These are phyloP conservation scores for Dugesia japonica DNA, from an alignment of 2,888 invertebrate species.

Conservation along the genomic window DNA sequence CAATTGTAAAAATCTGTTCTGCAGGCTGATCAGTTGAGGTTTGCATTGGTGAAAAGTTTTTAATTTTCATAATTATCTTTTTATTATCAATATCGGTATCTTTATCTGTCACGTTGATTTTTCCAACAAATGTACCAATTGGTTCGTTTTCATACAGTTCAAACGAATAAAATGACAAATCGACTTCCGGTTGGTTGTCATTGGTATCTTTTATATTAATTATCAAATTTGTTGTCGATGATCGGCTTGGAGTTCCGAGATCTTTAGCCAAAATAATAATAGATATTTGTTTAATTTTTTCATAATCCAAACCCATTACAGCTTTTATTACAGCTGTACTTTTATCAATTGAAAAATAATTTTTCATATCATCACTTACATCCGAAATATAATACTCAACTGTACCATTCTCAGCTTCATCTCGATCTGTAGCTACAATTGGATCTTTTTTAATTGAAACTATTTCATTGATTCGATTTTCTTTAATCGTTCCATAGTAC, in stretches of 20 bases:
- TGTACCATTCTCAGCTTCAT: slow-evolving; percentile 28
- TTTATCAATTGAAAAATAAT: slow-evolving; percentile 22
- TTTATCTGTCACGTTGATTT: slow-evolving; percentile 20
- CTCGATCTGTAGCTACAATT: slow-evolving; percentile 26
- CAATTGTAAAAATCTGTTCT: slow-evolving; percentile 16
- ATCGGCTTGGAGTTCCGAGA: neutral
- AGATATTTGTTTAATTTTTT: neutral
- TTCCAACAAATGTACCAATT: slow-evolving; percentile 22
- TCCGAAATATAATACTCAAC: slow-evolving; percentile 27
- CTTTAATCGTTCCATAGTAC: slow-evolving; percentile 7
- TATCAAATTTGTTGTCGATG: neutral
- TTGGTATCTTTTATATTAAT: slow-evolving; percentile 25
- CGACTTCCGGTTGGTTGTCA: slow-evolving; percentile 25
- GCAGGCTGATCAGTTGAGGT: neutral
- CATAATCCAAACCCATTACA: neutral
- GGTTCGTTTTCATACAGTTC: slow-evolving; percentile 5
- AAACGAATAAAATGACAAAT: slow-evolving; percentile 12
- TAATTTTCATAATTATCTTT: slow-evolving; percentile 1
- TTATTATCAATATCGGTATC: slow-evolving; percentile 17
- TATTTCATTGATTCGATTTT: neutral
- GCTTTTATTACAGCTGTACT: neutral
- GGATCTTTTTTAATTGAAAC: slow-evolving; percentile 21
- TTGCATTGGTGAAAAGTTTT: neutral
- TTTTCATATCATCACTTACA: neutral
- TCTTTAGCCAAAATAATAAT: neutral